Evolutionary conservation across 2,888 invertebrate species (phyloP).

Genomic region (Callinectes sapidus): DNA sequence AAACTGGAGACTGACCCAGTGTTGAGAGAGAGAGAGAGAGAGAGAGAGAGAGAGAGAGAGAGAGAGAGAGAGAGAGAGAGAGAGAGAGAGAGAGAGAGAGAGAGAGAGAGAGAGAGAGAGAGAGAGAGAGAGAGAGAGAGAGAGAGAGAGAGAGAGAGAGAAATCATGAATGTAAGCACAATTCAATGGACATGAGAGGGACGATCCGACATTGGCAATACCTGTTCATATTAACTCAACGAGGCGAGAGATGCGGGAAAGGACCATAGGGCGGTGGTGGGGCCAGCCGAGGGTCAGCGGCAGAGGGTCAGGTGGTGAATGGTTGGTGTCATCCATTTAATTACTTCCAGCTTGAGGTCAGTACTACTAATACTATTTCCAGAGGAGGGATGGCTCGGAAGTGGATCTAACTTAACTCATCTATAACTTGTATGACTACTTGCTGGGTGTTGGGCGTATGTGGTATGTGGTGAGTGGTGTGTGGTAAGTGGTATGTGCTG

Average conservation of each 20-base stretch:
- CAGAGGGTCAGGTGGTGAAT: background rate
- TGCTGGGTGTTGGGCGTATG: background rate
- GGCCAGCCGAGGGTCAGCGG: background rate
- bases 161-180: background rate
- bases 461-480: background rate
- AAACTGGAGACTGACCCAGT: too few species aligned
- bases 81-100: too few species aligned
- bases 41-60: too few species aligned
- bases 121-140: too few species aligned
- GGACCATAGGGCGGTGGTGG: background rate
- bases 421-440: background rate
- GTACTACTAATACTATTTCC: constrained; percentile 12
- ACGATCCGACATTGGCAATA: background rate
- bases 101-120: too few species aligned
- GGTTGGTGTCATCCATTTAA: background rate
- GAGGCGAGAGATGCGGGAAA: background rate
- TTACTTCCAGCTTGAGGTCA: background rate
- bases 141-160: too few species aligned
- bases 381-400: background rate
- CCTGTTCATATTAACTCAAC: background rate
- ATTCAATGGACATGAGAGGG: background rate
- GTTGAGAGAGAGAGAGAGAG: too few species aligned
- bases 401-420: background rate
- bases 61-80: too few species aligned
- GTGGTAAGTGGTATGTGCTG: background rate